Base-by-base conservation (phyloP, 2,888 invertebrate species). In the Lochmaea crataegi region DNA sequence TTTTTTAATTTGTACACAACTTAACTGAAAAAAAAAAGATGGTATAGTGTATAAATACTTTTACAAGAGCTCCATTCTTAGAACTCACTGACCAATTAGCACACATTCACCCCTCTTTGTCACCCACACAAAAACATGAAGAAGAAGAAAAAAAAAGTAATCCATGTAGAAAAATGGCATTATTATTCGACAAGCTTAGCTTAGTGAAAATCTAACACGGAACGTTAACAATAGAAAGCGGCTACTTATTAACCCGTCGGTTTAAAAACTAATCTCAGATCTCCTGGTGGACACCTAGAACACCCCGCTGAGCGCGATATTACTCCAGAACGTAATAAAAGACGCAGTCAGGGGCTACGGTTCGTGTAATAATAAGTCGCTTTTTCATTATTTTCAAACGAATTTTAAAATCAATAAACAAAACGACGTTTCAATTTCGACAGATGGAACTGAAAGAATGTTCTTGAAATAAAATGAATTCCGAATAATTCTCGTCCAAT, bases 211-310 rank as follows among this genome's bases (percentile, higher is more conserved):
- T 73, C 73, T 69, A 73, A 73, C 69, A 73, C 65, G 45, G 51
- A 64, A 63, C 45, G 26, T 53, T 45, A 68, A 76, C 72, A 77
- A 77, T 75, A 74, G 77, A 68, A 63, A 75, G 72, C 77, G 75
- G 76, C 77, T 77, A 76, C 77, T 75, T 75, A 79, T 80, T 82
- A 83, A 71, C 71, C 65, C 68, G 80, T 80, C 79, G 78, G 75
- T 76, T 76, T 76, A 80, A 82, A 83, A 83, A 81, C 82, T 82
- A 83, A 83, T 83, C 83, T 83, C 73, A 76, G 79, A 81, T 83
- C 83, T 80, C 82, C 75, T 79, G 79, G 80, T 80, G 83, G 82
- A 82, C 81, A 83, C 82, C 81, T 79, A 77, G 82, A 78, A 80
- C 80, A 75, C 82, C 79, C 79, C 80, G 83, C 82, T 79, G 77